Percentiles rank a stretch among this genome's conserved stretches.
phyloP scores from a whole-genome alignment of 1,140 invertebrate genomes.

The Mizuhopecten yessoensis region DNA sequence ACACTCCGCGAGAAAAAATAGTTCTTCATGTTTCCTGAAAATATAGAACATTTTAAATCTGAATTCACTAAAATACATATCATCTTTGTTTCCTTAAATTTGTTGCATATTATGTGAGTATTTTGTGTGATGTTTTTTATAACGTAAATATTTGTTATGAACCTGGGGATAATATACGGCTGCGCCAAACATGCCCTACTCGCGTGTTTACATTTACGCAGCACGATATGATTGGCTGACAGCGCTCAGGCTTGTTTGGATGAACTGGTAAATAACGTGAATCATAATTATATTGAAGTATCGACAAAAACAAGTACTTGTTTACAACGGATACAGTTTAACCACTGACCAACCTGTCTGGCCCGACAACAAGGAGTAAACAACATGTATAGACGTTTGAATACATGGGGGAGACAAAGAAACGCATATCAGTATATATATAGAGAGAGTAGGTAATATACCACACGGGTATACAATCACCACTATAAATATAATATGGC shows the following conservation, averaged over 20 bases:
- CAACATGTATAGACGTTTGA: too few species aligned
- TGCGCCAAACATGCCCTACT: constrained; percentile 7
- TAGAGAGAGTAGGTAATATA: too few species aligned
- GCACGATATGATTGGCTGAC: not conserved
- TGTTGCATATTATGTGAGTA: not conserved
- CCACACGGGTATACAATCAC: not conserved
- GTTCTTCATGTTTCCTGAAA: not conserved
- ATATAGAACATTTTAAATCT: not conserved
- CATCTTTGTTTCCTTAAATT: not conserved
- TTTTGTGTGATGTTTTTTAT: too few species aligned
- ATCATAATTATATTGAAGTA: not conserved
- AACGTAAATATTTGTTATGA: too few species aligned
- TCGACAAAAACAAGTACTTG: constrained; percentile 32
- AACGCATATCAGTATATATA: not conserved
- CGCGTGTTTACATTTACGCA: constrained; percentile 26
- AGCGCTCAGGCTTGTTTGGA: not conserved
- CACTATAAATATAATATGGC: not conserved
- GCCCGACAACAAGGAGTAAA: not conserved
- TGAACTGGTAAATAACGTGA: constrained; percentile 5
- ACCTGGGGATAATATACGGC: too few species aligned
- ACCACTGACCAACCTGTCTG: not conserved
- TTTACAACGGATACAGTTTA: not conserved
- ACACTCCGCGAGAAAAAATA: constrained; percentile 2
- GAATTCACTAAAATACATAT: not conserved
- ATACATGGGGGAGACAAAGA: too few species aligned